A percentile compares a stretch with the other conserved stretches of the same genome.
These are phyloP conservation scores for Ectemnius lituratus DNA, from an alignment of 2,888 invertebrate genomes.

Conservation along the genomic window DNA sequence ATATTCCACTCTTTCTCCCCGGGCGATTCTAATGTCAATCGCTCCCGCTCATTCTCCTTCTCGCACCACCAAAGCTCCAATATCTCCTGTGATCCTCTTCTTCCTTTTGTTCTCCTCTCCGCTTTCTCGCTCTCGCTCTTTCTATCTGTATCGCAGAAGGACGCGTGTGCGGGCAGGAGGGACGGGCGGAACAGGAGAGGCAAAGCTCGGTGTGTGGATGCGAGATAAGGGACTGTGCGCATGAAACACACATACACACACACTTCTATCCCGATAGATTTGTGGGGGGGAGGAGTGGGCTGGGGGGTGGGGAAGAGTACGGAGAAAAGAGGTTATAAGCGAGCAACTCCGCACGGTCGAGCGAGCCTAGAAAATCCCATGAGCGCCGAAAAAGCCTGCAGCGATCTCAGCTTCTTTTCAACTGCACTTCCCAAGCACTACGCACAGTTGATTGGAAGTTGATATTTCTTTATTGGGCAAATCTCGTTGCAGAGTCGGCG, in stretches of 20 bases:
- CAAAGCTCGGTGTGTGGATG: background rate
- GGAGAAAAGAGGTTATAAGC: slow-evolving; percentile 2
- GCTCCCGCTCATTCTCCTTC: too few species aligned
- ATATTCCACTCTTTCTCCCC: background rate
- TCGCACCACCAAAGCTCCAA: background rate
- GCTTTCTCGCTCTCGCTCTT: background rate
- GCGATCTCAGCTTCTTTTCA: too few species aligned
- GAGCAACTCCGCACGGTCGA: background rate
- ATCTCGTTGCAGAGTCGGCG: too few species aligned
- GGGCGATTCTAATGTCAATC: slow-evolving; percentile 1
- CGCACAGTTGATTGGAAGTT: too few species aligned
- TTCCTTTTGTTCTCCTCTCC: background rate
- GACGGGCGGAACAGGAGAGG: slow-evolving; percentile 6
- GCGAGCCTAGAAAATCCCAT: too few species aligned
- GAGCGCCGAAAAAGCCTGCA: too few species aligned
- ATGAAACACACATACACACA: background rate
- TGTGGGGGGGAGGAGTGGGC: background rate
- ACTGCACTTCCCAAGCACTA: too few species aligned
- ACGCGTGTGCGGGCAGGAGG: slow-evolving; percentile 15
- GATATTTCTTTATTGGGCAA: too few species aligned
- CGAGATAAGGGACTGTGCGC: slow-evolving; percentile 5
- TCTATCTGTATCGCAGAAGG: slow-evolving; percentile 12
- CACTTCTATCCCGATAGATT: too few species aligned
- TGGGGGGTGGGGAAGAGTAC: background rate
- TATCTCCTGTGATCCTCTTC: background rate